Base-by-base conservation (phyloP, 2,797 vertebrate genomes). In the Poecilia gillii region DNA sequence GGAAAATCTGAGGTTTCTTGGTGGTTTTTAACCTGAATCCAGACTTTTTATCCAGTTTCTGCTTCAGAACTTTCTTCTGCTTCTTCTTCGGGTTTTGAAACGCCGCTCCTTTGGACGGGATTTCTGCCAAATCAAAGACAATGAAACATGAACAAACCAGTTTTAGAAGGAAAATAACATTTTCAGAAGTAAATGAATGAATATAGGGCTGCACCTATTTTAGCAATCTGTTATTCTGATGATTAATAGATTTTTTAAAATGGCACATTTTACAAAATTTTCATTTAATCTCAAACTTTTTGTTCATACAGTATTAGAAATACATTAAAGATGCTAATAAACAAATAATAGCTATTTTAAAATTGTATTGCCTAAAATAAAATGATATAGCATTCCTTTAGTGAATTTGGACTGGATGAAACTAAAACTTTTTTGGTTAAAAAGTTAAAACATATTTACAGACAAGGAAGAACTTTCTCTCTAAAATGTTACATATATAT, bases 41-140 rank as follows among this genome's bases (percentile, higher is more conserved):
- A 1, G 85, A 89, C 74, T 92, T 92, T 81, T 86, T 82, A 70
- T 90, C 84, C 0, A 71, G 85, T 43, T 82, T 53, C 46, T 75
- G 85, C 76, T 68, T 90, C 75, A 49, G 73, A 45, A 85, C 33
- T 75, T 88, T 89, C 77, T 86, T 92, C 71, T 84, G 85, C 83
- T 88, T 92, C 74, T 92, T 91, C 4, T 92, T 91, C 2, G 57
- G 81, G 62, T 90, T 92, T 75, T 90, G 90, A 23, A 77, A 75
- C 3, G 39, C 5, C 1, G 49, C 33, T 6, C 0, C 59, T 71
- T 88, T 86, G 0, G 41, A n/a, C 2, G 66, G 71, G 0, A 1
- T 70, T 0, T 7, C 87, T 90, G 71, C 47, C 14, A 68, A 76
- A 76, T 31, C 9, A 83, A 51, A 81, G 6, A 71, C 41, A 77